Evolutionary conservation across 2,888 invertebrate species (phyloP).

Genomic region (Agrotis ipsilon): DNA sequence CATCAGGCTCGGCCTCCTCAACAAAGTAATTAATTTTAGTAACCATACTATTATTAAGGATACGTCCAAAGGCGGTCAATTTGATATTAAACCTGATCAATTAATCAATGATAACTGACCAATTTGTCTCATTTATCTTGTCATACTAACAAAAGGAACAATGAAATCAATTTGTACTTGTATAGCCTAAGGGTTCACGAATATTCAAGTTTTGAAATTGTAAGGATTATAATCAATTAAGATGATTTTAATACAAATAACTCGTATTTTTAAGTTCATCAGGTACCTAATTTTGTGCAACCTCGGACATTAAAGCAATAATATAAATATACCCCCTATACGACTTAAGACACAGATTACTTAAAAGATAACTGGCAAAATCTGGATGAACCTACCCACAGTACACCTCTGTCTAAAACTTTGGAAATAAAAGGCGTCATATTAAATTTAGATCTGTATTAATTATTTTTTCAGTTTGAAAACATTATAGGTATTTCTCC

Average conservation of each 20-base stretch:
- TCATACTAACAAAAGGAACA: conserved; percentile 53
- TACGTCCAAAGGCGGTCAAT: conserved; percentile 32
- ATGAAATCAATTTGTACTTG: conserved; percentile 47
- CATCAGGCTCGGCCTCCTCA: conserved; percentile 23
- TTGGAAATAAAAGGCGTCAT: not conserved
- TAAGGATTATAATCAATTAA: conserved; percentile 4
- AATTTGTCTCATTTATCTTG: conserved; percentile 60
- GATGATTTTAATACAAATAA: not conserved
- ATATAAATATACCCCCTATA: no score
- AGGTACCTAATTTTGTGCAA: not conserved
- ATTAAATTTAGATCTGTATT: not conserved
- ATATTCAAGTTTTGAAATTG: conserved; percentile 26
- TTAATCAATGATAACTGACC: conserved; percentile 56
- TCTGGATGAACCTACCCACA: not conserved
- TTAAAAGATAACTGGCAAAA: not conserved
- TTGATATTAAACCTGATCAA: conserved; percentile 33
- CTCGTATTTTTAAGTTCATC: not conserved
- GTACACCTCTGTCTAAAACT: not conserved
- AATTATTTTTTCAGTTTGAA: no score
- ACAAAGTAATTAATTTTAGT: conserved; percentile 30
- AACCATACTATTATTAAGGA: conserved; percentile 31
- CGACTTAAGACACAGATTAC: no score
- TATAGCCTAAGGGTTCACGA: conserved; percentile 31
- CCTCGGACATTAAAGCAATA: not conserved
- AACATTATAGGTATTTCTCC: no score